Evolutionary conservation across 2,113 vertebrate species (phyloP), one percentile per base, ranked within the genome.

Genomic region (Ceyx melanurus): DNA sequence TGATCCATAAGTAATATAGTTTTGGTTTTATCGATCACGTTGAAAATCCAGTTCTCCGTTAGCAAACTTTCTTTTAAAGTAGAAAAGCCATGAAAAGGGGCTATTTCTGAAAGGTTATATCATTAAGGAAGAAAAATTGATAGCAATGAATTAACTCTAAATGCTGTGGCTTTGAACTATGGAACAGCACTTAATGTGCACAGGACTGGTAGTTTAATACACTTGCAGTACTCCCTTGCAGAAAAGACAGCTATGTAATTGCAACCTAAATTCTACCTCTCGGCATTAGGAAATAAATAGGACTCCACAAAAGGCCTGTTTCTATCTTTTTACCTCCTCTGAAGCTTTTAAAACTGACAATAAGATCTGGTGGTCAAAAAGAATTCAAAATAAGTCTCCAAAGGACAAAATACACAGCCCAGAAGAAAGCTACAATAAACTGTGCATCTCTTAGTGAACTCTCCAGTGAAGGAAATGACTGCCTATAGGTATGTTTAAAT

Each of bases 131-230:
- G 43, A 72, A 95, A 92, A 93, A 79, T 2, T 40, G 77, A 77
- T 57, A 80, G 71, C 23, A 82, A 89, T 61, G 20, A 82, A 84
- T 95, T 84, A 89, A 89, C 65, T 78, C 20, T 23, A 84, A 89
- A 61, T 45, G 42, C 46, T 80, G 42, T 5, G 14, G 65, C 33
- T 95, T 72, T 90, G 77, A 92, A 66, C 74, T 64, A 8, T n/a
- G 19, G 71, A 72, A n/a, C 6, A 92, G 60, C 43, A 91, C 51
- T 90, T 61, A 25, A 75, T 66, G 73, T 58, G 65, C 72, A 33
- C 51, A 75, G 22, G 14, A 71, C 42, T 78, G 17, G 74, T 70
- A 70, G 31, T 83, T 85, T 75, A 75, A 33, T 26, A 35, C 20
- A 70, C 13, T 66, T 86, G 46, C 85, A 77, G 17, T 67, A 64